phyloP scores from a whole-genome alignment of 2,888 invertebrate genomes.

The Dinocampus coccinellae region DNA sequence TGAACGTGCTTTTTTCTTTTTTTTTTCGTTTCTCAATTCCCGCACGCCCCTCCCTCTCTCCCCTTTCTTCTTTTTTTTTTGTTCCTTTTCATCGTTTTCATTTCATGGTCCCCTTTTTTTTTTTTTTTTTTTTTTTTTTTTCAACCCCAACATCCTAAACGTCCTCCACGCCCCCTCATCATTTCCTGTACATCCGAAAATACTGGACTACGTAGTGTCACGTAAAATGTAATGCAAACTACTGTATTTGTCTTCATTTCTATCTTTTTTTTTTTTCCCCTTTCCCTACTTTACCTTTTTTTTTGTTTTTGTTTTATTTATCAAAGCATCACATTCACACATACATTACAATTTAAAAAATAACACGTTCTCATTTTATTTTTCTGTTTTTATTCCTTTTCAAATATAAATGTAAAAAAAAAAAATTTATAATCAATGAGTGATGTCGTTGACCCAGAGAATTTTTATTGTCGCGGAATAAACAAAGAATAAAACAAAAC shows the following conservation, averaged over 20 bases:
- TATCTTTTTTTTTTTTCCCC: neutral
- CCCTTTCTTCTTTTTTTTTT: neutral
- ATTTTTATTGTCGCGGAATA: constrained; percentile 25
- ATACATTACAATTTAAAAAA: neutral
- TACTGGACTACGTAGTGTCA: neutral
- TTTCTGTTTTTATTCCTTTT: neutral
- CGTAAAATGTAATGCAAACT: constrained; percentile 1
- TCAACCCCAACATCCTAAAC: constrained; percentile 41
- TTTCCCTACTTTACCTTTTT: neutral
- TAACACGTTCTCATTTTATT: neutral
- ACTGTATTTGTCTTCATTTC: neutral
- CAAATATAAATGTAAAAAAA: no score
- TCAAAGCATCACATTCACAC: neutral
- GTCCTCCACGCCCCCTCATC: constrained; percentile 31
- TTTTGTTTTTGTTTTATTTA: neutral
- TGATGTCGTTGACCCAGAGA: constrained; percentile 15
- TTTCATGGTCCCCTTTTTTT: neutral
- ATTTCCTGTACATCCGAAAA: constrained; percentile 33
- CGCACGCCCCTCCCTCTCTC: constrained; percentile 17
- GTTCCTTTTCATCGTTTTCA: neutral
- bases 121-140: constrained; percentile 19
- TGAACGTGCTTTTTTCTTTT: constrained; percentile 36
- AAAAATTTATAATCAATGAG: neutral
- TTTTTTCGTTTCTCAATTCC: constrained; percentile 33
- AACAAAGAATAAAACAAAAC: no score